These are phyloP conservation scores for Heterocephalus glaber DNA, from an alignment of 2,113 vertebrate species.

Conservation along the genomic window DNA sequence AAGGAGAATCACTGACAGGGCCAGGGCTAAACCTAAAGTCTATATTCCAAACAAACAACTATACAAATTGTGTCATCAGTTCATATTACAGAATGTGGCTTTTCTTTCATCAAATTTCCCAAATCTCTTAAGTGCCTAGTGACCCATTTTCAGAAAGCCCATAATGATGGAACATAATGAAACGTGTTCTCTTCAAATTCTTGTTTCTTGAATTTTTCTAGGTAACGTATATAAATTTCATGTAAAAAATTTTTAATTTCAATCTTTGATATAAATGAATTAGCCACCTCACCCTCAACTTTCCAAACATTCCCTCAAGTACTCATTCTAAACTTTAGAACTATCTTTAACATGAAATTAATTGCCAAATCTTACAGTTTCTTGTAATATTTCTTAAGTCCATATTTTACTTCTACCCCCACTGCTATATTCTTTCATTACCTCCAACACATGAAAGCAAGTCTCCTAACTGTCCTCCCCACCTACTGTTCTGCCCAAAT, in stretches of 20 bases:
- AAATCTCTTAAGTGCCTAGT: not conserved
- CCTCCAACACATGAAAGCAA: not conserved
- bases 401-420: not conserved
- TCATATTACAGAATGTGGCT: not conserved
- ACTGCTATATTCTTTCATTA: not conserved
- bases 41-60: not conserved
- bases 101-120: not conserved
- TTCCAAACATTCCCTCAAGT: not conserved
- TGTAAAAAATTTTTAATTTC: no score
- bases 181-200: not conserved
- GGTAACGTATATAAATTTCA: not conserved
- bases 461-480: not conserved
- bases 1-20: not conserved
- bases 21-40: no score
- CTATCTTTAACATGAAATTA: not conserved
- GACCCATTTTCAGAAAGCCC: not conserved
- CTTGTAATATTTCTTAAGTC: not conserved
- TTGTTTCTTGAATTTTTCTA: not conserved
- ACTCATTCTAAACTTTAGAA: not conserved
- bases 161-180: not conserved
- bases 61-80: fast-evolving
- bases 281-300: not conserved
- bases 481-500: not conserved
- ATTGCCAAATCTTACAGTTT: no score
- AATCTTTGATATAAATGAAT: not conserved